Percentiles rank a stretch among this genome's conserved stretches.
phyloP scores from a whole-genome alignment of 1,140 invertebrate species.

The Augochlora pura region DNA sequence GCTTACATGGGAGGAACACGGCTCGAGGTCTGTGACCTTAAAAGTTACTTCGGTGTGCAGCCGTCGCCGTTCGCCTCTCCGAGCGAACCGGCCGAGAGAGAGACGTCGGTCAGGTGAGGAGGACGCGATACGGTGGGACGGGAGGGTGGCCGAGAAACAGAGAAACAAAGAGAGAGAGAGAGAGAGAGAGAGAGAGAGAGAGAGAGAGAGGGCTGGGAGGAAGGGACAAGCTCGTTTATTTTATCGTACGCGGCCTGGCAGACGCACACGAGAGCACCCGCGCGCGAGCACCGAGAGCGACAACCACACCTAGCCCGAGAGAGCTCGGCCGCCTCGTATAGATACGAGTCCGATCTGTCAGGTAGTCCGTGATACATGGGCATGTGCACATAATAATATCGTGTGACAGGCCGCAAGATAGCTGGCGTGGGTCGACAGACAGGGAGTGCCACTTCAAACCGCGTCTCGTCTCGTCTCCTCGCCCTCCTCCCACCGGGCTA shows the following conservation, averaged over 20 bases:
- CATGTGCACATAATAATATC: constrained; percentile 71
- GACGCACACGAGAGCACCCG: constrained; percentile 44
- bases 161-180: no score
- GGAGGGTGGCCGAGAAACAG: not conserved
- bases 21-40: constrained; percentile 62
- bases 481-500: not conserved
- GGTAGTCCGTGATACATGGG: constrained; percentile 75
- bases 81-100: not conserved
- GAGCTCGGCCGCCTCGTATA: constrained; percentile 32
- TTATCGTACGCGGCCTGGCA: constrained; percentile 49
- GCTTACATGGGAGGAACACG: constrained; percentile 21
- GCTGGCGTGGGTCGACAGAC: constrained; percentile 76
- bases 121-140: constrained; percentile 9
- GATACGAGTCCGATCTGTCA: constrained; percentile 75
- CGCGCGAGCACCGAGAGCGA: constrained; percentile 63
- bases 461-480: constrained; percentile 52
- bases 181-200: no score
- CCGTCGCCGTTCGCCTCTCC: constrained; percentile 37
- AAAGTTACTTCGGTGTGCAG: constrained; percentile 55
- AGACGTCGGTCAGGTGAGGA: constrained; percentile 29
- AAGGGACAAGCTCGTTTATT: constrained; percentile 67
- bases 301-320: constrained; percentile 68
- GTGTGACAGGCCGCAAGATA: constrained; percentile 68
- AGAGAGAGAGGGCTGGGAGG: not conserved
- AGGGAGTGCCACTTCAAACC: constrained; percentile 74